phyloP scores from a whole-genome alignment of 2,797 vertebrate species.

The Argya squamiceps region DNA sequence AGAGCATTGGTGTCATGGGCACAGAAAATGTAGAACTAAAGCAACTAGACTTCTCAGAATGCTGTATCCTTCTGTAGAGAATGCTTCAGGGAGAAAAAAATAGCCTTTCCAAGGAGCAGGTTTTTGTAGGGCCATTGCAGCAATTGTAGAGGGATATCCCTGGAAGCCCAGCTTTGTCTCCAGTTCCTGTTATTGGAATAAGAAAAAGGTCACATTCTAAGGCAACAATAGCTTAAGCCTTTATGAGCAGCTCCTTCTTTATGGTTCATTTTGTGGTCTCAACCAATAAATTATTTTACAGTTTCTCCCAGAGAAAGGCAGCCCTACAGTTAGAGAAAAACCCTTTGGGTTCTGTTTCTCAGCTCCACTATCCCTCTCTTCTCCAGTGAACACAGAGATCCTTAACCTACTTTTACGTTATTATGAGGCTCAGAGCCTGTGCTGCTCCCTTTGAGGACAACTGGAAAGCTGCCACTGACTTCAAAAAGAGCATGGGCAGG shows the following conservation, averaged over 20 bases:
- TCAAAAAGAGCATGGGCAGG: constrained; percentile 35
- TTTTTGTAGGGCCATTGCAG: not conserved
- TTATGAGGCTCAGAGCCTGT: constrained; percentile 33
- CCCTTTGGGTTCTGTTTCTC: constrained; percentile 14
- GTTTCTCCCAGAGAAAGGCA: constrained; percentile 13
- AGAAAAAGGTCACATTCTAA: constrained; percentile 23
- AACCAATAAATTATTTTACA: constrained; percentile 5
- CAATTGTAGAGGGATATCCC: not conserved
- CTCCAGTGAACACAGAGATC: constrained; percentile 34
- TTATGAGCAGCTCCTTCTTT: not conserved
- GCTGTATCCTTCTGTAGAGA: not conserved
- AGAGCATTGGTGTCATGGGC: not conserved
- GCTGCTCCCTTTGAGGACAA: constrained; percentile 49
- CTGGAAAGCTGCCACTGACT: constrained; percentile 61
- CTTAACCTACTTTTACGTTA: constrained; percentile 55
- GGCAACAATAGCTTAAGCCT: not conserved
- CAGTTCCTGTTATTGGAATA: not conserved
- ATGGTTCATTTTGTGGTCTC: not conserved
- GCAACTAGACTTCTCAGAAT: not conserved
- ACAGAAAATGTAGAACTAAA: not conserved
- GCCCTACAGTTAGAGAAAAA: not conserved
- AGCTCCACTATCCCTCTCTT: not conserved
- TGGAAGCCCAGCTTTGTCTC: not conserved
- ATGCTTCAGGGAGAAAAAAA: not conserved
- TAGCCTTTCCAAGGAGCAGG: not conserved